These are phyloP conservation scores for Phyllotis vaccarum DNA, from an alignment of 2,797 vertebrate species.

Conservation along the genomic window DNA sequence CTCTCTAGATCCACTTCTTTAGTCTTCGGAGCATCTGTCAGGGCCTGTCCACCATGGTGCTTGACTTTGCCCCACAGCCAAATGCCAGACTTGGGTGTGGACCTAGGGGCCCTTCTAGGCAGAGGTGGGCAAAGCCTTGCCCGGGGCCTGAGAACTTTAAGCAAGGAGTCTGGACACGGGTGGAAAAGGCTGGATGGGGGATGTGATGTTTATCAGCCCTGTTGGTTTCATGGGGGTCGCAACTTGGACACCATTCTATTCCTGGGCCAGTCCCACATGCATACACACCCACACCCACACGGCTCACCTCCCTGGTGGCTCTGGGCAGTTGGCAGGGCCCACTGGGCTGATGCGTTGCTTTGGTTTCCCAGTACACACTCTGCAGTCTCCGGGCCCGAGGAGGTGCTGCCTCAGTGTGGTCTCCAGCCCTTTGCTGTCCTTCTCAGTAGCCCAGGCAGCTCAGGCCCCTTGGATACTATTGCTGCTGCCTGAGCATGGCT, in stretches of 20 bases:
- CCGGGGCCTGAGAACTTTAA: neutral
- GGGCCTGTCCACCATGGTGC: neutral
- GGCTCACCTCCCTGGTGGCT: conserved; percentile 50
- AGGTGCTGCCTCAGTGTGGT: neutral
- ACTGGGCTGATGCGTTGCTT: neutral
- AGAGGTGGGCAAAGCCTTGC: neutral
- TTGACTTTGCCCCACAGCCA: neutral
- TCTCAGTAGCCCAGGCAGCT: neutral
- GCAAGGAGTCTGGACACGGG: neutral
- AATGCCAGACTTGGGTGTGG: neutral
- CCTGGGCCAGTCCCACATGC: neutral
- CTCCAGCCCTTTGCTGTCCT: neutral
- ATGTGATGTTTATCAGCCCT: neutral
- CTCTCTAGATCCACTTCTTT: neutral
- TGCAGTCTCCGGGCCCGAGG: neutral
- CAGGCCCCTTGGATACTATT: neutral
- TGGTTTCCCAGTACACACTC: neutral
- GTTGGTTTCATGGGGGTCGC: neutral
- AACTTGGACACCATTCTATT: neutral
- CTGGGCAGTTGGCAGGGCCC: neutral
- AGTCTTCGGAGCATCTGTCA: neutral
- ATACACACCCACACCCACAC: neutral
- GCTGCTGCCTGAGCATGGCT: neutral
- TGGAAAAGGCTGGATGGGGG: too few relatives aligned
- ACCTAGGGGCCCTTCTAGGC: neutral